These are phyloP conservation scores for Adelognathus sp. DNA, from an alignment of 2,888 invertebrate species.

Conservation along the genomic window DNA sequence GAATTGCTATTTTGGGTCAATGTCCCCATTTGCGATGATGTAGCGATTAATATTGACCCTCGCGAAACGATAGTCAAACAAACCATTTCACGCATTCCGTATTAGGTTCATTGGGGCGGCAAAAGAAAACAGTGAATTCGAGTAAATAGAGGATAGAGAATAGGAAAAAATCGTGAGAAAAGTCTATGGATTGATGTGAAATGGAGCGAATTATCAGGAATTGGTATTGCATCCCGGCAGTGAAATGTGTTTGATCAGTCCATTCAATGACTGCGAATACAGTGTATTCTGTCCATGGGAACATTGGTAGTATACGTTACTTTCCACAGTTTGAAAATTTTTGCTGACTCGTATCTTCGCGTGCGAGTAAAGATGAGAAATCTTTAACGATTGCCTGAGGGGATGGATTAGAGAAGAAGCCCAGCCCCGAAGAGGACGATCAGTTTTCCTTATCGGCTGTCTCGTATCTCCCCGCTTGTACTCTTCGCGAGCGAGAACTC, in stretches of 20 bases:
- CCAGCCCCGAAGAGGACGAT: constrained; percentile 58
- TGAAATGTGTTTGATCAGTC: constrained; percentile 34
- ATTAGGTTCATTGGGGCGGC: constrained; percentile 19
- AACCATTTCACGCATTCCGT: neutral
- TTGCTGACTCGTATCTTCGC: neutral
- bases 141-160: constrained; percentile 15
- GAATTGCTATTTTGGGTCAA: neutral
- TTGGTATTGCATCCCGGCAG: constrained; percentile 37
- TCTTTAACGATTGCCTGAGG: constrained; percentile 32
- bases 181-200: constrained; percentile 50
- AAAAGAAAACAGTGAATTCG: neutral
- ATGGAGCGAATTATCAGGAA: constrained; percentile 18
- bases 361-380: constrained; percentile 18
- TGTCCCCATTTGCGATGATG: too few relatives aligned
- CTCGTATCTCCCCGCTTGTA: constrained; percentile 72
- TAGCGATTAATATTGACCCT: constrained; percentile 2
- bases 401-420: constrained; percentile 17
- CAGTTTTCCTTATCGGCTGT: constrained; percentile 75
- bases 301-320: neutral
- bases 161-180: constrained; percentile 50
- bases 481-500: too few relatives aligned
- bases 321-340: constrained; percentile 6
- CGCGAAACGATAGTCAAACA: neutral
- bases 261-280: too few relatives aligned
- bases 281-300: too few relatives aligned